These are phyloP conservation scores for Leptinotarsa defecta DNA, from an alignment of 1,140 invertebrate genomes.

Conservation along the genomic window DNA sequence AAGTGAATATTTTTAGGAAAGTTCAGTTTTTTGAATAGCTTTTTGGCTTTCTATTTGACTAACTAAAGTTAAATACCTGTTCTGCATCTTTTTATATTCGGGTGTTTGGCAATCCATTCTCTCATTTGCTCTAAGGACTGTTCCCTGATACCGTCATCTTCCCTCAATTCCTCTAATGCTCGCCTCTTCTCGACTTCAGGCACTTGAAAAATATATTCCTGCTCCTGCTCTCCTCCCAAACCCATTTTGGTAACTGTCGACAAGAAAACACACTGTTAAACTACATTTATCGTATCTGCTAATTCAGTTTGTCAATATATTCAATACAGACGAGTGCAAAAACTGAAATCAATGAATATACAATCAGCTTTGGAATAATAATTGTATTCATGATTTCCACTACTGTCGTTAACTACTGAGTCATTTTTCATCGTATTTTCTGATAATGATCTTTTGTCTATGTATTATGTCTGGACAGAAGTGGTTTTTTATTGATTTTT, in stretches of 20 bases:
- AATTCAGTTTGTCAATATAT: not conserved
- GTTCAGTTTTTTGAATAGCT: too few species aligned
- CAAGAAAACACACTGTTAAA: not conserved
- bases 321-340: not conserved
- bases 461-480: too few species aligned
- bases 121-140: conserved; percentile 73
- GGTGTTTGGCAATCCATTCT: conserved; percentile 78
- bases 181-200: conserved; percentile 59
- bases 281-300: not conserved
- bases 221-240: conserved; percentile 46
- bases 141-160: conserved; percentile 71
- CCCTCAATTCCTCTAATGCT: conserved; percentile 73
- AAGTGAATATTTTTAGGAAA: too few species aligned
- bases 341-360: not conserved
- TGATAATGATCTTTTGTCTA: too few species aligned
- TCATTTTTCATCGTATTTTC: too few species aligned
- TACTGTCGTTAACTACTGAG: too few species aligned
- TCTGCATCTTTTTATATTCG: conserved; percentile 73
- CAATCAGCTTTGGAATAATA: not conserved
- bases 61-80: conserved; percentile 61
- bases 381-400: too few species aligned
- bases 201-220: conserved; percentile 48
- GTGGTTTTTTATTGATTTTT: too few species aligned
- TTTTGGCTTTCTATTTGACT: not conserved
- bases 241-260: conserved; percentile 48